Conservation (phyloP, 1,140 invertebrate genomes). For the Lepidurus couesii region DNA sequence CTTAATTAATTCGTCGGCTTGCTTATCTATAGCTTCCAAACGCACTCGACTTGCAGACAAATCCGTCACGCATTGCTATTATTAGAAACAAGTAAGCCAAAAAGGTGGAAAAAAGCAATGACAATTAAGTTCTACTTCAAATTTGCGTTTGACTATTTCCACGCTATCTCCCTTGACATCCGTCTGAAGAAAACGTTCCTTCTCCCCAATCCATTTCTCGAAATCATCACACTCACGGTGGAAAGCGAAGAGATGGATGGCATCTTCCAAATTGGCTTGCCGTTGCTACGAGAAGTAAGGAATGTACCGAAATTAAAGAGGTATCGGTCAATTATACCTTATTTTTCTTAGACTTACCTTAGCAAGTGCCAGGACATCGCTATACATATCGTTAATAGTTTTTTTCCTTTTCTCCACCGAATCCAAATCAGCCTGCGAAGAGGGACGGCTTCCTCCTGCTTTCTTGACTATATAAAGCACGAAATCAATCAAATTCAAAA, state of each 20-base stretch:
- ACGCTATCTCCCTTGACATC: constrained; percentile 83
- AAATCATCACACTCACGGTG: constrained; percentile 97
- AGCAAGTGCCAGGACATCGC: constrained; percentile 72
- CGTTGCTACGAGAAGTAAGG: constrained; percentile 50
- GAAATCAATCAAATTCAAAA: neutral
- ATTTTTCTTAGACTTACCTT: constrained; percentile 43
- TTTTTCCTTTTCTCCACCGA: constrained; percentile 76
- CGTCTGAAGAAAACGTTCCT: constrained; percentile 76
- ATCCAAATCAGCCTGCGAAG: constrained; percentile 55
- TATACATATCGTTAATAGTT: constrained; percentile 71
- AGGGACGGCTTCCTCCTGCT: neutral
- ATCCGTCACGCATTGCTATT: constrained; percentile 86
- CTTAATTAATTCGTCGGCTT: constrained; percentile 65
- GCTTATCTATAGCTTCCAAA: constrained; percentile 74
- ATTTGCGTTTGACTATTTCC: constrained; percentile 89
- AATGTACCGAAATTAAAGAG: neutral
- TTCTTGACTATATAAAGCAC: neutral
- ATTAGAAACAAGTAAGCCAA: constrained; percentile 37
- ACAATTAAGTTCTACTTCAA: constrained; percentile 58
- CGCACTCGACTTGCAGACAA: constrained; percentile 84
- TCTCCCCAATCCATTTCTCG: constrained; percentile 94
- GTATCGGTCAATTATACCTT: neutral
- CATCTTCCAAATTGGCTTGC: constrained; percentile 78
- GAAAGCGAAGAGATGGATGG: constrained; percentile 87
- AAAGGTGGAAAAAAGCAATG: constrained; percentile 28